Evolutionary conservation across 1,140 invertebrate genomes (phyloP).

Genomic region (Augochlora pura): DNA sequence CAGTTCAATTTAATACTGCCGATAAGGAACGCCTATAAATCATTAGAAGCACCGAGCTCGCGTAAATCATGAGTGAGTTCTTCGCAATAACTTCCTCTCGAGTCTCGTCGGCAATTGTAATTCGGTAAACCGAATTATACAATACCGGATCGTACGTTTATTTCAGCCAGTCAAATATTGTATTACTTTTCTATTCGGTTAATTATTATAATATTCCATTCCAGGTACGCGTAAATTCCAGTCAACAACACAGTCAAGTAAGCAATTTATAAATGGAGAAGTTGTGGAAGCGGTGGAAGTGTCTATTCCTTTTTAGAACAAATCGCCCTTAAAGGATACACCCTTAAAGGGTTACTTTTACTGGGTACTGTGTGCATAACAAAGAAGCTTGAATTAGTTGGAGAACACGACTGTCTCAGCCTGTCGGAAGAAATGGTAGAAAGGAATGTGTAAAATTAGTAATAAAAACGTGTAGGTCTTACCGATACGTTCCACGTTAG

Average conservation of each 20-base stretch:
- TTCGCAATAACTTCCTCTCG: not conserved
- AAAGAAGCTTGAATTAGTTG: not conserved
- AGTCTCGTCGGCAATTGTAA: not conserved
- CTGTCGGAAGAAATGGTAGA: not conserved
- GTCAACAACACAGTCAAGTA: not conserved
- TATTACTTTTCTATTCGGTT: not conserved
- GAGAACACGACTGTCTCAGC: not conserved
- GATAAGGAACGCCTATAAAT: not conserved
- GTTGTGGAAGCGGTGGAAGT: not conserved
- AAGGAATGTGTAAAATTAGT: not conserved
- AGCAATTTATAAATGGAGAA: not conserved
- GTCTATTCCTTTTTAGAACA: not conserved
- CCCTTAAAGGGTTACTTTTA: no score
- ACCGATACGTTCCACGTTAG: no score
- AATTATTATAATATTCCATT: slow-evolving; percentile 11
- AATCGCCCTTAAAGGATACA: not conserved
- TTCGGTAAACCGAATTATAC: not conserved
- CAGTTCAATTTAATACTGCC: slow-evolving; percentile 1
- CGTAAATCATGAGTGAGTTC: not conserved
- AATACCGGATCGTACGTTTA: not conserved
- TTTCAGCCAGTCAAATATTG: not conserved
- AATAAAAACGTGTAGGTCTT: no score
- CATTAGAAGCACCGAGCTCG: not conserved
- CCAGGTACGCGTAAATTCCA: slow-evolving; percentile 16
- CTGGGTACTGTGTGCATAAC: not conserved